Evolutionary conservation across 2,888 invertebrate species (phyloP).

Genomic region (Pachliopta kotzebuea): DNA sequence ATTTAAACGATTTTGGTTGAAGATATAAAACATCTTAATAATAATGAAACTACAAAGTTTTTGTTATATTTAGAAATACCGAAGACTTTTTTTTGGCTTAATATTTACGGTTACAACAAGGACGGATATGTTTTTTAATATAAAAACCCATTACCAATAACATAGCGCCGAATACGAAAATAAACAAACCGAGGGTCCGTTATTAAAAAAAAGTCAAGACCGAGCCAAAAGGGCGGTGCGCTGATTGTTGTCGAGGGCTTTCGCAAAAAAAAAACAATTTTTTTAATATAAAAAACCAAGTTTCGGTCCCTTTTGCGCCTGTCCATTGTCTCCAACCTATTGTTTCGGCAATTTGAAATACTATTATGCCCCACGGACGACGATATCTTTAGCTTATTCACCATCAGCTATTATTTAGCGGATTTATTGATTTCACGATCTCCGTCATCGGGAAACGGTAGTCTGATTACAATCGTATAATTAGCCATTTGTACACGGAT

Average conservation of each 20-base stretch:
- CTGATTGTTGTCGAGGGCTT: conserved; percentile 67
- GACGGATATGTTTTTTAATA: conserved; percentile 40
- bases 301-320: conserved; percentile 66
- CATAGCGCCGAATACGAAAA: conserved; percentile 58
- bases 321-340: conserved; percentile 75
- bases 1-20: too few relatives aligned
- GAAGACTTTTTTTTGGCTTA: conserved; percentile 28
- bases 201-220: conserved; percentile 62
- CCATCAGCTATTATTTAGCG: conserved; percentile 77
- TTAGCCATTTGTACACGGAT: conserved; percentile 40
- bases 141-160: conserved; percentile 62
- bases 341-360: conserved; percentile 76
- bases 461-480: conserved; percentile 31
- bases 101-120: conserved; percentile 32
- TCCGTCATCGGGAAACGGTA: conserved; percentile 30
- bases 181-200: conserved; percentile 71
- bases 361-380: conserved; percentile 78
- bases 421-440: conserved; percentile 58
- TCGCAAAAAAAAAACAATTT: conserved; percentile 68
- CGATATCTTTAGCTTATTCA: conserved; percentile 74
- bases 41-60: too few relatives aligned
- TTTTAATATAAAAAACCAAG: conserved; percentile 51
- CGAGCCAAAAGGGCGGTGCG: conserved; percentile 58
- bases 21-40: too few relatives aligned
- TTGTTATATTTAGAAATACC: not conserved